A percentile compares a stretch with the other conserved stretches of the same genome.
phyloP scores from a whole-genome alignment of 2,797 vertebrate species.

The Scolopax bukidnonensis region DNA sequence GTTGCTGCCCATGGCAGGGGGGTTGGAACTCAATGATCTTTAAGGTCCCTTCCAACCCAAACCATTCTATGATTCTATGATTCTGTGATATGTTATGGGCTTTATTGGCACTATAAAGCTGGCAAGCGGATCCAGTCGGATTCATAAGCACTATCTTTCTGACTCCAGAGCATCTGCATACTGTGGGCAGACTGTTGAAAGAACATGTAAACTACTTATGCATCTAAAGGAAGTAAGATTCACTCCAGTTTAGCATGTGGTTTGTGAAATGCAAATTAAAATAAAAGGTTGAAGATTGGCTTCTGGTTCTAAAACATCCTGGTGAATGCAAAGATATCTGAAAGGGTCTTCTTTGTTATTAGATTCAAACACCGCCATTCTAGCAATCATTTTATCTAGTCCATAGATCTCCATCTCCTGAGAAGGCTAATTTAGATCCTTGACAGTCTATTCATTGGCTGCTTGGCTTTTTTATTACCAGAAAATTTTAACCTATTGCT shows the following conservation, averaged over 20 bases:
- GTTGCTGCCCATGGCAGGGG: too few species aligned
- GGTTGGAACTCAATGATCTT: too few species aligned
- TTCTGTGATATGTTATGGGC: not conserved
- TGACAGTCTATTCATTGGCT: not conserved
- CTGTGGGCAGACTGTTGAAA: constrained; percentile 57
- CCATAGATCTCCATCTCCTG: not conserved
- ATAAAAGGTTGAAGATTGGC: constrained; percentile 30
- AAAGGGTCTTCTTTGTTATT: not conserved
- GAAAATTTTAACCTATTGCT: not conserved
- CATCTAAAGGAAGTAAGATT: constrained; percentile 31
- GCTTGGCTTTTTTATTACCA: not conserved
- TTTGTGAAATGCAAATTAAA: constrained; percentile 55
- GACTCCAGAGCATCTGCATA: constrained; percentile 60
- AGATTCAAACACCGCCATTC: not conserved
- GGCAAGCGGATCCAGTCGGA: constrained; percentile 20
- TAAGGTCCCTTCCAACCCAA: too few species aligned
- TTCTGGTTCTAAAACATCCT: not conserved
- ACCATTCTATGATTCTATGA: too few species aligned
- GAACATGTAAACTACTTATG: constrained; percentile 42
- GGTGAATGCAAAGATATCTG: not conserved
- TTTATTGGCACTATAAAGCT: constrained; percentile 16
- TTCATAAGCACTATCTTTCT: constrained; percentile 16
- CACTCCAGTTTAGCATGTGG: constrained; percentile 23
- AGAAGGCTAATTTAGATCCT: not conserved
- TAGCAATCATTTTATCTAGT: not conserved